Percentiles rank a stretch among this genome's conserved stretches.
phyloP scores from a whole-genome alignment of 2,888 invertebrate genomes.

The Lapara coniferarum region DNA sequence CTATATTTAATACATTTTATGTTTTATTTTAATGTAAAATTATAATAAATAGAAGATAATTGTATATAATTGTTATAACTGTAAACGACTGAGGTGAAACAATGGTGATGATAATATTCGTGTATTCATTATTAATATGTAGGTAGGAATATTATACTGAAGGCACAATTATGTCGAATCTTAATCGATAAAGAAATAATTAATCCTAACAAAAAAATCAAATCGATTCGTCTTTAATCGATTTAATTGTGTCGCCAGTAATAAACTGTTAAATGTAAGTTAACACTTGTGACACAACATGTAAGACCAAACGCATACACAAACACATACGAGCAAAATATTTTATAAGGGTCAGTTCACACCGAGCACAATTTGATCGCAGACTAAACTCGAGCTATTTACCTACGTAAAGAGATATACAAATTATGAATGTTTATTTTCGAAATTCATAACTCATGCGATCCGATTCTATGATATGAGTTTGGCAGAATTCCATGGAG shows the following conservation, averaged over 20 bases:
- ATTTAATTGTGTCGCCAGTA: conserved; percentile 1
- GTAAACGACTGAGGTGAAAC: conserved; percentile 65
- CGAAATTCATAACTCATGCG: too few species aligned
- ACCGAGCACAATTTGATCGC: not conserved
- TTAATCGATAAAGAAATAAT: not conserved
- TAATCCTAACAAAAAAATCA: not conserved
- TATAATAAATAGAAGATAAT: conserved; percentile 19
- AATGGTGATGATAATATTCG: conserved; percentile 58
- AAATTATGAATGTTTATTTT: too few species aligned
- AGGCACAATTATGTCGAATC: not conserved
- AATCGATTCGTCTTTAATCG: not conserved
- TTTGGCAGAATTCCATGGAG: too few species aligned
- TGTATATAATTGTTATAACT: conserved; percentile 46
- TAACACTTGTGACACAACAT: conserved; percentile 1
- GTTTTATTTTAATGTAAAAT: conserved; percentile 19
- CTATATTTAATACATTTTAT: conserved; percentile 3
- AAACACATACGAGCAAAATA: not conserved
- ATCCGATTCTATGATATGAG: too few species aligned
- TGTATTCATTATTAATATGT: conserved; percentile 26
- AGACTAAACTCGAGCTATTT: too few species aligned
- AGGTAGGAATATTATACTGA: conserved; percentile 20
- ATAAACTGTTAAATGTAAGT: conserved; percentile 4
- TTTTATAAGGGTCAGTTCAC: not conserved
- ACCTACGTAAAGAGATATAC: too few species aligned
- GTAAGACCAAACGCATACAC: not conserved